A percentile compares a stretch with the other conserved stretches of the same genome.
phyloP scores from a whole-genome alignment of 2,113 vertebrate species.

The Phycodurus eques region DNA sequence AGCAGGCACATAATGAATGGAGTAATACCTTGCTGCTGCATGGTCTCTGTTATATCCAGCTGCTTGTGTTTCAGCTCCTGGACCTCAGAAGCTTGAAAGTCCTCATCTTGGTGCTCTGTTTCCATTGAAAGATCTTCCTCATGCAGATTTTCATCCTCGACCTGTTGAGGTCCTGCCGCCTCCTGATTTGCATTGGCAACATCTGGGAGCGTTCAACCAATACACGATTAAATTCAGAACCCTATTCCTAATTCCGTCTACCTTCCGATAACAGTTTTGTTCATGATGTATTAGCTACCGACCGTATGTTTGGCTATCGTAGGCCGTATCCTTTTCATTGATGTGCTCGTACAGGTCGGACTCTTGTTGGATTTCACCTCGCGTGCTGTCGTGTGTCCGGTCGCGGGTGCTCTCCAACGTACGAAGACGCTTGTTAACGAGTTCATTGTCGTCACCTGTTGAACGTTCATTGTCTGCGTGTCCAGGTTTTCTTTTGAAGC shows the following conservation, averaged over 20 bases:
- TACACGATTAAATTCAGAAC: not conserved
- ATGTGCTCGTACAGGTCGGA: constrained; percentile 90
- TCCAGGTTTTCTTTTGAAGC: constrained; percentile 93
- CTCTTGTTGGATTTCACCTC: constrained; percentile 66
- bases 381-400: constrained; percentile 37
- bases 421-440: constrained; percentile 82
- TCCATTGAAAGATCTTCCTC: constrained; percentile 79
- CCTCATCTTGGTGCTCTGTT: constrained; percentile 74
- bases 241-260: not conserved
- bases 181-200: constrained; percentile 89
- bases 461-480: constrained; percentile 86
- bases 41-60: constrained; percentile 61
- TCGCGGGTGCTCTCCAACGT: constrained; percentile 77
- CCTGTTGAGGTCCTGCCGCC: constrained; percentile 55
- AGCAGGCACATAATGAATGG: not conserved
- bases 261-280: not conserved
- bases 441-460: constrained; percentile 82
- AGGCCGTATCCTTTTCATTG: constrained; percentile 74
- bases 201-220: constrained; percentile 68
- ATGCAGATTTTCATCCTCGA: constrained; percentile 65
- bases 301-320: constrained; percentile 93
- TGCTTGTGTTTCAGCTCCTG: constrained; percentile 85
- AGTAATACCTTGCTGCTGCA: constrained; percentile 68
- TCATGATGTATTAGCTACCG: constrained; percentile 13
- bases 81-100: constrained; percentile 70